A percentile compares a stretch with the other conserved stretches of the same genome.
Evolutionary conservation across 2,888 invertebrate genomes (phyloP).

Genomic region (Dugesia japonica): DNA sequence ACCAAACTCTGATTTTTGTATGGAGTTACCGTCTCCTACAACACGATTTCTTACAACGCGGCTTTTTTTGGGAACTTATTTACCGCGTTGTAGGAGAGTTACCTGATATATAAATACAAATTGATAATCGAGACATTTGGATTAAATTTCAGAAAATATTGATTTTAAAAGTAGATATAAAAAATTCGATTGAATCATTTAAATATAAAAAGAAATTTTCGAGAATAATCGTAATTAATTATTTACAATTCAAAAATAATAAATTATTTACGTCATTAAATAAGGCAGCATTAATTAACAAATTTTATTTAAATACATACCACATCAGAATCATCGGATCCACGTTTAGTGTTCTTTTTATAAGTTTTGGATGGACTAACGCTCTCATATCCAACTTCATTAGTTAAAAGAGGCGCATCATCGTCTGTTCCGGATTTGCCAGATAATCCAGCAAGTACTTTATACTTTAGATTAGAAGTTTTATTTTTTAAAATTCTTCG

Average conservation of each 20-base stretch:
- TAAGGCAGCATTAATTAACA: no score
- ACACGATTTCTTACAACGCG: no score
- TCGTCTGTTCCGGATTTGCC: background rate
- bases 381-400: background rate
- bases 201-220: no score
- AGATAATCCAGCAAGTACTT: background rate
- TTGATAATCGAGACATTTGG: no score
- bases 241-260: background rate
- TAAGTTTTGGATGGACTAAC: background rate
- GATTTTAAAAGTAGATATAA: no score
- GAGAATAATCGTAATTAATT: background rate
- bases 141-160: no score
- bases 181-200: no score
- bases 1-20: no score
- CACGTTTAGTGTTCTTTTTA: background rate
- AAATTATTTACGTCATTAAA: background rate
- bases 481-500: background rate
- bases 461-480: background rate
- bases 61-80: no score
- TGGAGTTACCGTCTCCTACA: no score
- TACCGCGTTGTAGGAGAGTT: no score
- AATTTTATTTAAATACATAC: background rate
- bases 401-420: background rate
- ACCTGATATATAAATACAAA: no score
- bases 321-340: background rate